phyloP scores from a whole-genome alignment of 2,113 vertebrate species.

The Nannobrachium achirus region DNA sequence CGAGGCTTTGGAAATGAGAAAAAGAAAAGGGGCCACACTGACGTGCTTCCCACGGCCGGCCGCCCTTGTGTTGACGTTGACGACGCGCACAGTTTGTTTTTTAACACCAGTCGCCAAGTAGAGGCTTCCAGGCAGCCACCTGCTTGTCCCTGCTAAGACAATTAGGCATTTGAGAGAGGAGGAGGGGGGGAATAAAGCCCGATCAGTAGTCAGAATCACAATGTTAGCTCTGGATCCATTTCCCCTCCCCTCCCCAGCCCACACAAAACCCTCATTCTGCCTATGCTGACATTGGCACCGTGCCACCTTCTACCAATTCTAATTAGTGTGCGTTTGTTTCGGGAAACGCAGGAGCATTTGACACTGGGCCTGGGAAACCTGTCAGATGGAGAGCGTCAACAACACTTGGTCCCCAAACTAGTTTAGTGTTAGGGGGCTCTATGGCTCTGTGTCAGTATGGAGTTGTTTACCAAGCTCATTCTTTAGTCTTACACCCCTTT shows the following conservation, averaged over 20 bases:
- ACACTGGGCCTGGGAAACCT: slow-evolving; percentile 51
- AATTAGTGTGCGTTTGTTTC: slow-evolving; percentile 63
- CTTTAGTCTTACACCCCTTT: too few relatives aligned
- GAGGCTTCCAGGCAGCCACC: slow-evolving; percentile 67
- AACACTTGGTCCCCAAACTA: slow-evolving; percentile 27
- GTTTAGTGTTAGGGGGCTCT: slow-evolving; percentile 20
- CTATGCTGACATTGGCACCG: slow-evolving; percentile 39
- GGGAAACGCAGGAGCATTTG: slow-evolving; percentile 44
- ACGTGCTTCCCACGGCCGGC: slow-evolving; percentile 48
- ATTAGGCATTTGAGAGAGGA: slow-evolving; percentile 65
- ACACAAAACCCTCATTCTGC: slow-evolving; percentile 47
- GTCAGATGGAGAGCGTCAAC: slow-evolving; percentile 41
- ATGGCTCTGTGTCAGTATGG: slow-evolving; percentile 38
- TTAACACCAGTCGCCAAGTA: slow-evolving; percentile 55
- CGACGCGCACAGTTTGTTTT: too few relatives aligned
- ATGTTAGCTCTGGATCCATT: slow-evolving; percentile 36
- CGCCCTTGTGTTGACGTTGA: slow-evolving; percentile 33
- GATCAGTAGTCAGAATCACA: slow-evolving; percentile 53
- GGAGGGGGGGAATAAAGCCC: slow-evolving; percentile 65
- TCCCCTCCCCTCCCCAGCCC: slow-evolving; percentile 21
- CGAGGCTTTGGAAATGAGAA: slow-evolving; percentile 24
- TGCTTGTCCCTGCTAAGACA: slow-evolving; percentile 67
- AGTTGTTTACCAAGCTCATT: slow-evolving; percentile 42
- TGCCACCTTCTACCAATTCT: slow-evolving; percentile 46
- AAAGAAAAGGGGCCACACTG: slow-evolving; percentile 17